Evolutionary conservation across 2,888 invertebrate species (phyloP), one percentile per base, ranked within the genome.

Genomic region (Galerucella nymphaeae): DNA sequence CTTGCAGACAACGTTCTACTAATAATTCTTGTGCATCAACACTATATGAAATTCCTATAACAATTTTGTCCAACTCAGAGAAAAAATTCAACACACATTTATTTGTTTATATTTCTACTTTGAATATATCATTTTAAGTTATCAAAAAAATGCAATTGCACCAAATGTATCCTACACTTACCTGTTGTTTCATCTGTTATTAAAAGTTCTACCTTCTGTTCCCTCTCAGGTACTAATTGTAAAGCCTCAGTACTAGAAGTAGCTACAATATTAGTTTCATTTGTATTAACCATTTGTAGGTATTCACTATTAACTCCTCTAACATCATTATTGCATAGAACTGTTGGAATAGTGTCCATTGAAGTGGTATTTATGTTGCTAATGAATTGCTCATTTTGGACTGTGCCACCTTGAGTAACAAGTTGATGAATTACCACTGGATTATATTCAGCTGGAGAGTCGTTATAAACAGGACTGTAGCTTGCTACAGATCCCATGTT

Each of bases 401-500:
- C 74, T 57, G 74, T 75, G 2, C 71, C 55, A 62, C 81, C 79
- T 55, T 82, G 77, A 45, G 83, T 76, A 14, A 85, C 83, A 66
- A 85, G 77, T 48, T 84, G 85, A 62, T 84, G 84, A 62, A 86
- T 84, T 48, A 86, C 84, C 18, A 86, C 83, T 2, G 85, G 83
- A 70, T 83, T 78, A 67, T 78, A 73, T 63, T 78, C 82, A 55
- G 82, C 75, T 23, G 82, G 73, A 45, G 85, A 83, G 23, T 79
- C 79, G 57, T 78, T 82, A 70, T 89, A 87, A 69, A 90, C 89
- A 78, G 90, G 90, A 76, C 91, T 91, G 80, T 92, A 92, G 82
- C 90, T 88, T 57, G 89, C 89, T 20, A 88, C 88, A 45, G 89
- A 89, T 83, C 89, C 89, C 87, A 90, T 88, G 80, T 89, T 90